phyloP scores from a whole-genome alignment of 2,888 invertebrate genomes.

The Malthinus flaveolus region DNA sequence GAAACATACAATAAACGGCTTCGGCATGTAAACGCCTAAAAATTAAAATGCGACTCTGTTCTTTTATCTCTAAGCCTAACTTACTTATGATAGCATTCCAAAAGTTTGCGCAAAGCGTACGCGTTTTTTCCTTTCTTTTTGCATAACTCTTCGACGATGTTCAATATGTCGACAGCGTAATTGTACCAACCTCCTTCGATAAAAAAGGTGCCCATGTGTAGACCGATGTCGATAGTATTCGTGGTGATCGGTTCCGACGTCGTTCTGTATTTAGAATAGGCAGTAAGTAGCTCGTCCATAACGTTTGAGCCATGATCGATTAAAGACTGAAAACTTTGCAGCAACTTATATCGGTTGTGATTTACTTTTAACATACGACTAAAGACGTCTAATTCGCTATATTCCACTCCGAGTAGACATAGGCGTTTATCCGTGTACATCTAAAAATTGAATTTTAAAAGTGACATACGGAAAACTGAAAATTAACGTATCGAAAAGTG shows the following conservation, averaged over 20 bases:
- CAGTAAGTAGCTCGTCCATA: conserved; percentile 46
- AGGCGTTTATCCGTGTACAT: conserved; percentile 71
- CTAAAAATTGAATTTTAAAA: conserved; percentile 56
- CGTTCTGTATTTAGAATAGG: conserved; percentile 35
- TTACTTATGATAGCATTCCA: conserved; percentile 88
- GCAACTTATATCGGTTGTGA: conserved; percentile 67
- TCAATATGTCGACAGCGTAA: conserved; percentile 74
- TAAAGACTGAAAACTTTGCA: conserved; percentile 72
- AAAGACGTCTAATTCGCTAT: conserved; percentile 71
- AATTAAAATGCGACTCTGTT: conserved; percentile 15
- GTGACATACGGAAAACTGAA: not conserved
- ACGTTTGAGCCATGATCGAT: conserved; percentile 49
- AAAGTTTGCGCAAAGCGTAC: conserved; percentile 66
- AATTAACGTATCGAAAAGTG: not conserved
- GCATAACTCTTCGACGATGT: conserved; percentile 65
- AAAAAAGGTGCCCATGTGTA: conserved; percentile 70
- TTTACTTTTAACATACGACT: conserved; percentile 70
- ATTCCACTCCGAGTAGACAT: conserved; percentile 69
- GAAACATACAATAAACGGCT: conserved; percentile 79
- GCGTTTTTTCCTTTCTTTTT: conserved; percentile 35
- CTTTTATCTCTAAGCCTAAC: conserved; percentile 20
- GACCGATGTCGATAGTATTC: conserved; percentile 45
- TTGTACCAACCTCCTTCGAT: conserved; percentile 88
- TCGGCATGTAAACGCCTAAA: conserved; percentile 82
- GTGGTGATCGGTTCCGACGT: conserved; percentile 8